Evolutionary conservation across 2,888 invertebrate species (phyloP), one percentile per base, ranked within the genome.

Genomic region (Gortyna flavago): DNA sequence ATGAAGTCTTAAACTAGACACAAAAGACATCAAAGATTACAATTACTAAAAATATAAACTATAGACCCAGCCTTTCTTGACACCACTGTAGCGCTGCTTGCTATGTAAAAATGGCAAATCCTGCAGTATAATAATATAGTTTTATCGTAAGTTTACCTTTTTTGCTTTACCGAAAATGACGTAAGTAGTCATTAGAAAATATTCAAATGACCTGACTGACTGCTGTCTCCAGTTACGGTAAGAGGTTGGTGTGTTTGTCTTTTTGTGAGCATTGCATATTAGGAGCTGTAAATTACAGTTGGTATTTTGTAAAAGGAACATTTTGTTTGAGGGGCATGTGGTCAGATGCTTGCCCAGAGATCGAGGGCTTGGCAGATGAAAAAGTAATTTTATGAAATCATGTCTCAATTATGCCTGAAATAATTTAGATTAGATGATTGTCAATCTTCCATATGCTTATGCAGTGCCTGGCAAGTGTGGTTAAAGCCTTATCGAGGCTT

Each of bases 121-220:
- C 7, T n/a, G n/a, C n/a, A 35, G n/a, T 35, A 35, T 9, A n/a
- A n/a, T n/a, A n/a, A n/a, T n/a, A 48, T 6, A 68, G 35, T 69
- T 51, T 25, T 35, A 18, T 25, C 25, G 6, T n/a, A 35, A 32
- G 0, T 51, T 59, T 32, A 41, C 29, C 25, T 2, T 25, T 35
- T 57, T 69, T 57, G 18, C 25, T 29, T 54, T 67, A 59, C 29
- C 6, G 25, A 69, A 65, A 35, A 21, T 70, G 69, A 75, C 75
- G 67, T 75, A 71, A 79, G 7, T 32, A 11, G 59, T 67, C 69
- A 66, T 86, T 87, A 83, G 71, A 80, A 85, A 83, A 73, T 80
- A 79, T 75, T 71, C 35, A 66, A 79, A 77, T 78, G 59, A 62
- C 66, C n/a, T 54, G 35, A n/a, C 32, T 35, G 35, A 35, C 21